phyloP scores from a whole-genome alignment of 2,113 vertebrate species.

The Rhombomys opimus region DNA sequence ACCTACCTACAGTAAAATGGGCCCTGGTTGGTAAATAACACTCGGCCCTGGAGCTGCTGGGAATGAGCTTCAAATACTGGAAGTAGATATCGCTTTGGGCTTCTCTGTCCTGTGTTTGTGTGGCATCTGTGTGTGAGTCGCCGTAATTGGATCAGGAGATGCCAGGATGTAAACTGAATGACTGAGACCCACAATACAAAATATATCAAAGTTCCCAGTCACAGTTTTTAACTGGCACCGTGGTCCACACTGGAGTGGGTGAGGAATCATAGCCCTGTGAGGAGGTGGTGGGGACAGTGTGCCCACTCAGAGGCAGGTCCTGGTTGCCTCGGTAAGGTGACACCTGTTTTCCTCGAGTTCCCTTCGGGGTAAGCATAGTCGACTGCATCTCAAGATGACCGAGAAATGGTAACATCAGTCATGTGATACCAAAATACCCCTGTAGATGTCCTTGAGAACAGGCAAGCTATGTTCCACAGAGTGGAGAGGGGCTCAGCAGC shows the following conservation, averaged over 20 bases:
- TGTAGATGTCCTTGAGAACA: background rate
- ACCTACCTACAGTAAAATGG: background rate
- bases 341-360: background rate
- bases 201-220: background rate
- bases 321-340: background rate
- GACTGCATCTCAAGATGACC: background rate
- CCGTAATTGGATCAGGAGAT: background rate
- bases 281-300: too few relatives aligned
- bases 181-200: background rate
- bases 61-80: background rate
- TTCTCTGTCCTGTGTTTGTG: background rate
- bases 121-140: background rate
- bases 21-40: background rate
- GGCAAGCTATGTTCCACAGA: background rate
- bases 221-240: background rate
- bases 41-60: background rate
- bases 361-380: background rate
- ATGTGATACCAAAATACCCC: background rate
- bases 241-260: background rate
- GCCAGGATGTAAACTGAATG: slow-evolving; percentile 13
- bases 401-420: background rate
- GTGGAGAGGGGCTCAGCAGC: background rate
- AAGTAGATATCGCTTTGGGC: background rate
- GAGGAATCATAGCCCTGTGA: background rate
- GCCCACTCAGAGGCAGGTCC: background rate